Conservation (phyloP, 2,797 vertebrate species). For the Melanotaenia pygmaea region DNA sequence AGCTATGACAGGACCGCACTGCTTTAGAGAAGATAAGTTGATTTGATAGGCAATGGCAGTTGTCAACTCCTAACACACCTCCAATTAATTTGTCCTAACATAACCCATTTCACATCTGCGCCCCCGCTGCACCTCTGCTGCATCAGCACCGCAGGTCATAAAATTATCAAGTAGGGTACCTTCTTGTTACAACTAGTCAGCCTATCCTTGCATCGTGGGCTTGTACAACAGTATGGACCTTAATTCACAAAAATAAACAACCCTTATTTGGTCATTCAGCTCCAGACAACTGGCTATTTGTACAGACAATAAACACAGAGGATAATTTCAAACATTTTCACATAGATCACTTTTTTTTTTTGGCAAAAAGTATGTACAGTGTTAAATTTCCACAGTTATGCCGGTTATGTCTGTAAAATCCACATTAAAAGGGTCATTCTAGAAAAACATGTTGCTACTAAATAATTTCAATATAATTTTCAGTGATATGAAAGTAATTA, state of each 20-base stretch:
- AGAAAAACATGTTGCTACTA: background rate
- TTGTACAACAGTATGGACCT: conserved; percentile 31
- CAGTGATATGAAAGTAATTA: background rate
- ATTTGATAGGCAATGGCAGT: conserved; percentile 46
- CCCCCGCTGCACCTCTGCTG: conserved; percentile 20
- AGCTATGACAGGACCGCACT: conserved; percentile 13
- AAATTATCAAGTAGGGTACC: conserved; percentile 48
- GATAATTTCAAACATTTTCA: conserved; percentile 17
- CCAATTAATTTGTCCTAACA: conserved; percentile 55
- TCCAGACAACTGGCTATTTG: conserved; percentile 32
- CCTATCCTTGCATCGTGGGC: conserved; percentile 29
- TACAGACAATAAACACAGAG: conserved; percentile 27
- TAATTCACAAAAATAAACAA: conserved; percentile 43
- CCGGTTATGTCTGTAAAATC: background rate
- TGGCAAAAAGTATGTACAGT: background rate
- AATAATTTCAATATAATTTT: background rate
- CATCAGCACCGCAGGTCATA: conserved; percentile 52
- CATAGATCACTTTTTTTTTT: background rate
- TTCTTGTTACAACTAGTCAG: conserved; percentile 58
- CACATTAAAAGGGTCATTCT: background rate
- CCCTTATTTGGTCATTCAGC: conserved; percentile 27
- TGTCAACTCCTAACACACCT: conserved; percentile 32
- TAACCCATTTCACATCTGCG: conserved; percentile 38
- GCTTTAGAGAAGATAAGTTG: conserved; percentile 39
- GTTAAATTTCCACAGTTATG: background rate